A percentile compares a stretch with the other conserved stretches of the same genome.
Conservation (phyloP, 2,888 invertebrate species). For the Mongoloraphidia duomilia region DNA sequence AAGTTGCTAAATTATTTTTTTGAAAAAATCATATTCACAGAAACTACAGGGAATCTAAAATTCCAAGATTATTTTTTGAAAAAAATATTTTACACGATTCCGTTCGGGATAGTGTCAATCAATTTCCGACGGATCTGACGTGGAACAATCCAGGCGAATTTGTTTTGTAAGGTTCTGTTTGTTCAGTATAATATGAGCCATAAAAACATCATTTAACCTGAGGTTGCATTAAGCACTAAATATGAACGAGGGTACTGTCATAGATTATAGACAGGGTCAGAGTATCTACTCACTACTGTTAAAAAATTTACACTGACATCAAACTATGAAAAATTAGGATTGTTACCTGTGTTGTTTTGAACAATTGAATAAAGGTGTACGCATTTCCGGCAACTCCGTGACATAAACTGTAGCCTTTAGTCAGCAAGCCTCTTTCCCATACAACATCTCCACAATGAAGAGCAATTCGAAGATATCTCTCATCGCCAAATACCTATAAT, state of each 20-base stretch:
- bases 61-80: no score
- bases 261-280: not conserved
- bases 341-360: constrained; percentile 55
- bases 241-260: not conserved
- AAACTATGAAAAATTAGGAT: not conserved
- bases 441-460: constrained; percentile 57
- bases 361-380: constrained; percentile 65
- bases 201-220: no score
- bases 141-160: no score
- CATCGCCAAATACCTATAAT: constrained; percentile 48
- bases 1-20: no score
- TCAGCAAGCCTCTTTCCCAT: constrained; percentile 66
- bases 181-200: not conserved
- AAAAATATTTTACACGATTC: no score
- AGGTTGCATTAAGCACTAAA: no score
- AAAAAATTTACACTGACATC: not conserved
- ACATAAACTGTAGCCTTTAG: constrained; percentile 76
- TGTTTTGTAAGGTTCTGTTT: no score
- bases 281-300: not conserved
- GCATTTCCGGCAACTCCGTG: constrained; percentile 83
- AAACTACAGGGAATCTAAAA: no score
- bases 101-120: no score
- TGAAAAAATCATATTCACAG: no score
- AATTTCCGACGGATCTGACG: no score
- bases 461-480: constrained; percentile 54